Conservation (phyloP, 2,888 invertebrate genomes). For the Cacoxenus indagator region DNA sequence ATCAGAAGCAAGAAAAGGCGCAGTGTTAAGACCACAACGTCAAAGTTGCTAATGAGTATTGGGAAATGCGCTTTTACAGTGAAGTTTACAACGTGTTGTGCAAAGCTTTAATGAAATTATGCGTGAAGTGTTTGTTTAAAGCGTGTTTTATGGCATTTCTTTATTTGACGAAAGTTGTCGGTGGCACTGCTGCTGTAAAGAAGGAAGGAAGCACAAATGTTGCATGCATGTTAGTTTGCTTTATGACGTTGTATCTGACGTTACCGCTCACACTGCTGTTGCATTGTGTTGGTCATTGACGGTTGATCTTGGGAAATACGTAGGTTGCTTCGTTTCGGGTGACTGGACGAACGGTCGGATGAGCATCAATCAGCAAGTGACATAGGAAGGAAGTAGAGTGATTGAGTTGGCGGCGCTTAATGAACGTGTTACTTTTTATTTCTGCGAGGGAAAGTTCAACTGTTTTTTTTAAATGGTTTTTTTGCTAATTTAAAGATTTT, state of each 20-base stretch:
- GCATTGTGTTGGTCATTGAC: neutral
- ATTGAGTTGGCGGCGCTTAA: no score
- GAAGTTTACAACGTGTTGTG: neutral
- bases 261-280: no score
- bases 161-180: neutral
- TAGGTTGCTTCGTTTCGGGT: no score
- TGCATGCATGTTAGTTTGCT: neutral
- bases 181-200: no score
- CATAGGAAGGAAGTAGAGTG: neutral
- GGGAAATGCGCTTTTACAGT: neutral
- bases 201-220: neutral
- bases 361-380: neutral
- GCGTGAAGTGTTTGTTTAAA: neutral
- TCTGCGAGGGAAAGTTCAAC: no score
- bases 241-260: no score
- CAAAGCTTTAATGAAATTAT: neutral
- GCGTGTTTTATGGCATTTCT: neutral
- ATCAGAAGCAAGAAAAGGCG: neutral
- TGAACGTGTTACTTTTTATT: no score
- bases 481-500: no score
- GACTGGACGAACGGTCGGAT: no score
- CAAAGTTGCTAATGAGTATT: neutral
- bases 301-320: neutral
- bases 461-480: no score
- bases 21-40: neutral